Conservation (phyloP, 2,888 invertebrate species). For the Stenoptilia bipunctidactyla region DNA sequence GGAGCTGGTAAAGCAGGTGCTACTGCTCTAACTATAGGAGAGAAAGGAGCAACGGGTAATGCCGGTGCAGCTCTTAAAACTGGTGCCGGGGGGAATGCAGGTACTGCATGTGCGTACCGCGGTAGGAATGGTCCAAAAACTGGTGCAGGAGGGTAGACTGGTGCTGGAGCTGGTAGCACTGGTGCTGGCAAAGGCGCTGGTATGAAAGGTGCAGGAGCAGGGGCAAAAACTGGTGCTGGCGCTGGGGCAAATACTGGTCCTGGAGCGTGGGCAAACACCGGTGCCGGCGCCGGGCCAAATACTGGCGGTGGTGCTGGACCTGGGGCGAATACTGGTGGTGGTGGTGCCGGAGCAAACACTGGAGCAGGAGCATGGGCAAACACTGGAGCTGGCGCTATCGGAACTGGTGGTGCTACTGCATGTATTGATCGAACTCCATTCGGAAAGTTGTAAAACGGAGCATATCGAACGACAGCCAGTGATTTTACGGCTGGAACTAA, state of each 20-base stretch:
- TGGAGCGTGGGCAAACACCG: constrained; percentile 7
- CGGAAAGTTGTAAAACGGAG: constrained; percentile 61
- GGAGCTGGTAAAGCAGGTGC: constrained; percentile 22
- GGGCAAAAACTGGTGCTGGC: constrained; percentile 7
- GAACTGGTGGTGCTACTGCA: constrained; percentile 41
- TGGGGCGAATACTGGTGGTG: constrained; percentile 5
- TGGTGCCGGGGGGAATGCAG: constrained; percentile 20
- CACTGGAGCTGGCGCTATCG: constrained; percentile 18
- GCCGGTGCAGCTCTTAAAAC: constrained; percentile 16
- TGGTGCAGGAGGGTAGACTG: constrained; percentile 23
- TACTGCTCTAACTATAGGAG: constrained; percentile 26
- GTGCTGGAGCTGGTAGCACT: constrained; percentile 2
- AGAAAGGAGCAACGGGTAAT: constrained; percentile 23
- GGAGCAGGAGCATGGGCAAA: constrained; percentile 22
- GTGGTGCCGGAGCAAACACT: constrained; percentile 10
- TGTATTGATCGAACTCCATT: constrained; percentile 49
- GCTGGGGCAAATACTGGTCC: constrained; percentile 8
- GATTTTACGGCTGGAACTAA: constrained; percentile 37
- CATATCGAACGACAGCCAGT: constrained; percentile 50
- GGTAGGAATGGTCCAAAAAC: constrained; percentile 1
- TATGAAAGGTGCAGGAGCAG: constrained; percentile 7
- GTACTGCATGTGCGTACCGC: constrained; percentile 8
- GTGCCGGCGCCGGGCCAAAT: constrained; percentile 8
- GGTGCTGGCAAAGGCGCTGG: neutral
- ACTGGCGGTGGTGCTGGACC: constrained; percentile 11